Base-by-base conservation (phyloP, 1,140 invertebrate genomes). In the Macrocentrus cingulum region DNA sequence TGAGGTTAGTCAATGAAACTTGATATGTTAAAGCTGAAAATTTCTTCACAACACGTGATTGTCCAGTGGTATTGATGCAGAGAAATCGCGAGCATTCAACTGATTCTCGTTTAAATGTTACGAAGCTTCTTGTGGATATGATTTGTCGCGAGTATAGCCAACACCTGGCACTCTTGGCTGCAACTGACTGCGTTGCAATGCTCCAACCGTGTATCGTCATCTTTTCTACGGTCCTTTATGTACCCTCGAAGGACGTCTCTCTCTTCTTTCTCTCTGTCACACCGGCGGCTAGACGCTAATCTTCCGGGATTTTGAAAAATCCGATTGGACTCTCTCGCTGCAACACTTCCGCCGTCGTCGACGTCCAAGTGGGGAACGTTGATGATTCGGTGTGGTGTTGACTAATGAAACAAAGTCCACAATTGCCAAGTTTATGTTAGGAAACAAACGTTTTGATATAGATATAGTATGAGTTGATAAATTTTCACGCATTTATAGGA, bases 181-280 rank as follows among this genome's bases (percentile, higher is more conserved):
- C 32, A 2, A 48, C 29, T 23, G 57, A 44, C 49, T 53, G 61
- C 42, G 54, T 55, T 22, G 60, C 56, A 51, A 59, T 56, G 48
- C 63, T 64, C 65, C 65, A 70, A 60, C 63, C 64, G 58, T 64
- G 56, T 34, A 57, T 70, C 52, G 63, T 56, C 68, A 70, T 70
- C 20, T 55, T 65, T 53, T 15, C 54, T 48, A 18, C 15, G 25
- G 36, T 37, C 60, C 63, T 66, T 57, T 68, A 61, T 67, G 66
- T 64, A 51, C 45, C 34, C 34, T 29, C 25, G 9, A 9, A 52
- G 36, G 9, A 46, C 41, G 18, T n/a, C 34, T n/a, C 19, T 11
- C n/a, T 25, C 25, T 5, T 19, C 36, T 4, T 16, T 48, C 2
- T 16, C n/a, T 15, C 19, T 3, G 20, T n/a, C 7, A 15, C 18